Base-by-base conservation (phyloP, 2,113 vertebrate genomes). In the Excalfactoria chinensis region DNA sequence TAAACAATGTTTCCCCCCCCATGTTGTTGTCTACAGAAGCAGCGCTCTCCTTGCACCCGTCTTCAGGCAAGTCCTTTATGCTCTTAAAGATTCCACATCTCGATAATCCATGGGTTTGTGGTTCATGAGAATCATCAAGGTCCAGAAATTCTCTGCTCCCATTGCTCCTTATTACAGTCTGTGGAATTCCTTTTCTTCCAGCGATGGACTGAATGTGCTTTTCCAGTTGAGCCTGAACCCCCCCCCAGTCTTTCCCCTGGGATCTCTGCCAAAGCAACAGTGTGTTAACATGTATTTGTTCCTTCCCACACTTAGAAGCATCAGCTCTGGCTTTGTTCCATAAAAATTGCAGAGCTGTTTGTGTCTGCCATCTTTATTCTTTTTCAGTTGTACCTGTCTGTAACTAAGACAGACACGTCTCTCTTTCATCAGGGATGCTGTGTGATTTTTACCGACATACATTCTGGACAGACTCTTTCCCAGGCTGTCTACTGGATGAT, bases 241-340 rank as follows among this genome's bases (percentile, higher is more conserved):
- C 46, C 46, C 48, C 41, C 23, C 1, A 0, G 23, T 82, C 9
- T 3, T 48, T 81, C 14, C 4, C 0, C 2, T 68, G 58, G 62
- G 58, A 86, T 6, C 60, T 28, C 72, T 83, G 88, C 79, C 72
- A 44, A 18, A 53, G 26, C 53, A 25, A 18, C 22, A 49, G 21
- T 28, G 35, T 86, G 13, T 64, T 48, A 59, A 22, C 46, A 9
- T 56, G 11, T 84, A 16, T 84, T 86, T 3, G 10, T 84, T 88
- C 80, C 72, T 90, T 90, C 73, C 88, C 67, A 34, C 59, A 21
- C 16, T 16, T 56, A 62, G 55, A 41, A 53, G 37, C 69, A 85
- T 72, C 10, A 0, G 14, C 73, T 80, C 64, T 86, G 69, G 49
- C 56, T 74, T 80, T 32, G 48, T 67, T 81, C 80, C 34, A 48